phyloP scores from a whole-genome alignment of 1,140 invertebrate species.

The Platorchestia sp. region DNA sequence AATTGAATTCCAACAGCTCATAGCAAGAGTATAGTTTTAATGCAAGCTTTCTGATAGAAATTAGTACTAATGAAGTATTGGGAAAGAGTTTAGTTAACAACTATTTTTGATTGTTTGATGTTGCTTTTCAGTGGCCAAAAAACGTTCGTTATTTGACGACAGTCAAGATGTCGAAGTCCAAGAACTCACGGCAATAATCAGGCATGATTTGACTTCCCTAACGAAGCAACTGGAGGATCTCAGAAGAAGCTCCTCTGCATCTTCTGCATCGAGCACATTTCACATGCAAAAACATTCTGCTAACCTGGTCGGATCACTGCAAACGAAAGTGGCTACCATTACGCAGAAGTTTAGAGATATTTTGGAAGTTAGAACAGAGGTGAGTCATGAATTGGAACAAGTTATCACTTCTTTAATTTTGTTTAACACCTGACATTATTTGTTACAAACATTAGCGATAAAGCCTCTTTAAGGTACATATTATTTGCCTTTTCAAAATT shows the following conservation, averaged over 20 bases:
- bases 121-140: conserved; percentile 89
- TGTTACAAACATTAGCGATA: no score
- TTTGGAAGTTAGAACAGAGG: conserved; percentile 89
- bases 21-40: neutral
- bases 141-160: conserved; percentile 97
- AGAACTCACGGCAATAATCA: conserved; percentile 97
- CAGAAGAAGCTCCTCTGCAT: conserved; percentile 81
- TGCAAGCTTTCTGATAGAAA: conserved; percentile 57
- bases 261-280: conserved; percentile 67
- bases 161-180: conserved; percentile 91
- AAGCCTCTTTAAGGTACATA: no score
- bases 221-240: conserved; percentile 93
- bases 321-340: conserved; percentile 96
- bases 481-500: no score
- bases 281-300: conserved; percentile 96
- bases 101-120: neutral
- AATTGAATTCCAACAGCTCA: neutral
- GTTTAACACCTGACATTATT: no score
- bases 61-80: conserved; percentile 27
- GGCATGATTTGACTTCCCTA: conserved; percentile 93
- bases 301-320: conserved; percentile 92
- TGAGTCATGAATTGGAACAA: conserved; percentile 69
- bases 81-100: neutral
- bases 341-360: conserved; percentile 97
- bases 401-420: neutral